Evolutionary conservation across 2,888 invertebrate genomes (phyloP), one percentile per base, ranked within the genome.

Genomic region (Cremastinae sp.): DNA sequence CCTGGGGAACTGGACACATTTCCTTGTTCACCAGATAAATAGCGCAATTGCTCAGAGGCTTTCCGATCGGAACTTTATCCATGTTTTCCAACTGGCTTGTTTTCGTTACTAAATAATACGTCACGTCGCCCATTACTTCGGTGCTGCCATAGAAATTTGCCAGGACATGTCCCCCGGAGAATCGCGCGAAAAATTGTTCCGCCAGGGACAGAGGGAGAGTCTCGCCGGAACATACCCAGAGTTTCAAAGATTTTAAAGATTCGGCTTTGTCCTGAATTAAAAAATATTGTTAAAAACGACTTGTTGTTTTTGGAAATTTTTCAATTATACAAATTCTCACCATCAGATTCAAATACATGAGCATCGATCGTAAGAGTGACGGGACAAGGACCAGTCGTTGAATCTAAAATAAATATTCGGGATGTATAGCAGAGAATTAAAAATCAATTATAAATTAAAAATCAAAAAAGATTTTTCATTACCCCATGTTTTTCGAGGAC

Each of bases 61-160:
- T 88, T 22, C 96, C 96, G 80, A 97, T 96, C 1, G 97, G 96
- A 59, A 97, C 93, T 81, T 95, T 95, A 7, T 93, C 92, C 70
- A 92, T 90, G 71, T 91, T 88, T 75, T 93, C 91, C 73, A 96
- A 83, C 79, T 95, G 94, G 2, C 91, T 91, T 10, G 90, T 85
- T 59, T 91, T 92, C 72, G 92, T 92, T 82, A 96, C 91, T 0
- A 94, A 91, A 81, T 94, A 94, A 84, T 93, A 96, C 0, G 96
- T 96, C 1, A 97, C 96, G 86, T 97, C 97, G 0, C 96, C 97
- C 95, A 97, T 96, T 0, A 96, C 94, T 88, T 97, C 97, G 0
- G 97, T 97, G 80, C 96, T 96, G 0, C 97, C 97, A 84, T 97
- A 97, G 86, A 97, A 96, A 87, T 97, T 97, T 64, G 96, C 96